A percentile compares a stretch with the other conserved stretches of the same genome.
Conservation (phyloP, 2,888 invertebrate species). For the Archips xylosteana region DNA sequence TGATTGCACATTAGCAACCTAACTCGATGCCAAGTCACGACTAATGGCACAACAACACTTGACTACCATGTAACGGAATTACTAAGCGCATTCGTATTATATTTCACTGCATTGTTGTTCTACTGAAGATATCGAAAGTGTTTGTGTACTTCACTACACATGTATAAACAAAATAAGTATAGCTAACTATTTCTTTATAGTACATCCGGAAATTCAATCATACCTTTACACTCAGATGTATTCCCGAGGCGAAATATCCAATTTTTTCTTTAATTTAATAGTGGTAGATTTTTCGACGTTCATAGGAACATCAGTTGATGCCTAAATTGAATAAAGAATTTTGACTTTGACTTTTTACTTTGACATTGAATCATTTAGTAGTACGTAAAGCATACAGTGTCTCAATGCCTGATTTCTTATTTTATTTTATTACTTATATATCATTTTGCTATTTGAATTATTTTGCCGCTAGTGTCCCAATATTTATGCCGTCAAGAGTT, state of each 20-base stretch:
- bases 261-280: neutral
- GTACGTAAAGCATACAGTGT: neutral
- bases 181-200: neutral
- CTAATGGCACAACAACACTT: constrained; percentile 68
- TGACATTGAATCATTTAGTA: constrained; percentile 2
- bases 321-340: too few species aligned
- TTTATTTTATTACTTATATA: constrained; percentile 18
- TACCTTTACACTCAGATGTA: neutral
- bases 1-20: constrained; percentile 78
- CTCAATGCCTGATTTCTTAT: neutral
- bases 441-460: constrained; percentile 12
- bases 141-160: neutral
- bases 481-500: constrained; percentile 24
- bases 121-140: constrained; percentile 10
- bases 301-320: too few species aligned
- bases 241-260: neutral
- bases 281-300: too few species aligned
- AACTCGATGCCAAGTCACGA: constrained; percentile 80
- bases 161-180: neutral
- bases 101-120: constrained; percentile 25
- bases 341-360: too few species aligned
- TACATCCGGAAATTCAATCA: neutral
- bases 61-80: constrained; percentile 45
- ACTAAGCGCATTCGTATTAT: constrained; percentile 27
- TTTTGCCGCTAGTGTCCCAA: constrained; percentile 13